Evolutionary conservation across 2,113 vertebrate species (phyloP), one percentile per base, ranked within the genome.

Genomic region (Macrotis lagotis): DNA sequence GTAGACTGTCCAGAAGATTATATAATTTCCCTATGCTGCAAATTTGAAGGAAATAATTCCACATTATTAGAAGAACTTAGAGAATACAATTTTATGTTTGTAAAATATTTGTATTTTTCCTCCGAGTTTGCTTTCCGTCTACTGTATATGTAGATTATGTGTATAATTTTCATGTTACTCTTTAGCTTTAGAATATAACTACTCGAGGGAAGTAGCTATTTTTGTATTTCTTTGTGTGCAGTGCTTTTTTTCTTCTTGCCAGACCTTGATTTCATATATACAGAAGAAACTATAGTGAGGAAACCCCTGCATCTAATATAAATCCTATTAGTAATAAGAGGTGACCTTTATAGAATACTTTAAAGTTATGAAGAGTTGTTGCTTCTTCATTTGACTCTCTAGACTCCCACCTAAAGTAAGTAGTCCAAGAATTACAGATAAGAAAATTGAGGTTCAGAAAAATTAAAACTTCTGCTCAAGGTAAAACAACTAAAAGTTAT

Each of bases 31-130:
- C n/a, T n/a, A n/a, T n/a, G n/a, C n/a, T n/a, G n/a, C n/a, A n/a
- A n/a, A n/a, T n/a, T n/a, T 90, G 52, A 93, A 52, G 89, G 94
- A 93, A 90, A 50, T 94, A 95, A 88, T 25, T 0, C 51, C 48
- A 89, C 48, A n/a, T 74, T 89, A 10, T 91, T 55, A 83, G 44
- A 95, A 96, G 51, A 94, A 47, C 0, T 22, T 49, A 48, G 48
- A 83, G 4, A 8, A 44, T 8, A 66, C 4, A 53, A 48, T 53
- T 83, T 92, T 28, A 66, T 92, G 47, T 94, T 96, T 97, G 96
- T 50, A 50, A 51, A 52, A 90, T 66, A 44, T 90, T 94, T 94
- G n/a, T 48, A 48, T 88, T 94, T 97, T n/a, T 19, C 37, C 37
- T 83, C 37, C 44, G 66, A 83, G 6, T 22, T 83, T 22, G 22